Conservation (phyloP, 1,140 invertebrate genomes). For the Dufourea novaeangliae region DNA sequence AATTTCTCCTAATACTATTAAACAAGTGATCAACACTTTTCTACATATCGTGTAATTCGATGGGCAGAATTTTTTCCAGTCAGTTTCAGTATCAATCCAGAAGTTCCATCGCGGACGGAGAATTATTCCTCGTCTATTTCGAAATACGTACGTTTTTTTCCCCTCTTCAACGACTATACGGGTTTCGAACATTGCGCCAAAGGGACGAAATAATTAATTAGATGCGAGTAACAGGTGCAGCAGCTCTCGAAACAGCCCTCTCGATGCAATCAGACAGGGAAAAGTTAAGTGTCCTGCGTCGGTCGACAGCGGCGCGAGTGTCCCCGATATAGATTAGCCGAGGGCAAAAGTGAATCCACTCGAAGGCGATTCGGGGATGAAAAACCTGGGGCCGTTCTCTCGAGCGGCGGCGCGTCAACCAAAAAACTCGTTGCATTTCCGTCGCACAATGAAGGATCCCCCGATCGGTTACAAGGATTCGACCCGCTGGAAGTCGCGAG, state of each 20-base stretch:
- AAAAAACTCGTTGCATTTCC: slow-evolving; percentile 19
- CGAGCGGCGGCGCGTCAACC: slow-evolving; percentile 31
- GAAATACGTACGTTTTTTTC: neutral
- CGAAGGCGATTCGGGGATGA: slow-evolving; percentile 56
- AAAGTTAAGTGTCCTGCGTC: slow-evolving; percentile 31
- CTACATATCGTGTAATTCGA: too few relatives aligned
- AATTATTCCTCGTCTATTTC: neutral
- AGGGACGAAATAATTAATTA: slow-evolving; percentile 25
- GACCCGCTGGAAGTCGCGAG: slow-evolving; percentile 28
- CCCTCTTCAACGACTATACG: neutral
- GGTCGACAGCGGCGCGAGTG: slow-evolving; percentile 20
- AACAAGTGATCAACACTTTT: too few relatives aligned
- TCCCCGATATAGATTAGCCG: slow-evolving; percentile 47
- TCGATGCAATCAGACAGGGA: slow-evolving; percentile 36
- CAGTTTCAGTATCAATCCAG: too few relatives aligned
- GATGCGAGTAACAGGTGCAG: slow-evolving; percentile 22
- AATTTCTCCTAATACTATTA: too few relatives aligned
- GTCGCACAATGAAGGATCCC: slow-evolving; percentile 70
- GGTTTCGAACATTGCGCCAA: neutral
- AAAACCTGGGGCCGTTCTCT: slow-evolving; percentile 38
- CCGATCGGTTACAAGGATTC: slow-evolving; percentile 76
- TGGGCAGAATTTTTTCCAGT: too few relatives aligned
- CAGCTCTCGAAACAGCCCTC: neutral
- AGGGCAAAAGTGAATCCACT: slow-evolving; percentile 48
- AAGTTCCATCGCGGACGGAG: too few relatives aligned